Conservation (phyloP, 2,888 invertebrate species). For the Halocaridina rubra region DNA sequence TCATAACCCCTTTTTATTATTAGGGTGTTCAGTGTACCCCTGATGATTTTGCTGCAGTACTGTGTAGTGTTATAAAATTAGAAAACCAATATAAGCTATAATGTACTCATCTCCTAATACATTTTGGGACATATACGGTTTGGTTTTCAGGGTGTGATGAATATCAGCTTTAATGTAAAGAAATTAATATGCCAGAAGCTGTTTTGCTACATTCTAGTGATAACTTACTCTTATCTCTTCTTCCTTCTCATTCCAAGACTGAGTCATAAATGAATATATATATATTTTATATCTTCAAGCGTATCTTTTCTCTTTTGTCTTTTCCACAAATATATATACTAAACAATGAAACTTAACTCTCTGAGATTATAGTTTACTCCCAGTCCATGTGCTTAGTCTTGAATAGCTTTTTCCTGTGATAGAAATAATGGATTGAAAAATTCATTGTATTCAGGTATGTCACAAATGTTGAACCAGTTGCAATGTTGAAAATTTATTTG, state of each 20-base stretch:
- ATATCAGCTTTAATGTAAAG: not conserved
- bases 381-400: not conserved
- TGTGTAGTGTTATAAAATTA: too few relatives aligned
- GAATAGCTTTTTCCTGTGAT: not conserved
- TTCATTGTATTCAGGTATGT: not conserved
- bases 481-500: too few relatives aligned
- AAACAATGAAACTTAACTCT: not conserved
- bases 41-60: too few relatives aligned
- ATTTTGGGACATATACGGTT: too few relatives aligned
- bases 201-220: not conserved
- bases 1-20: too few relatives aligned
- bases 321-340: not conserved
- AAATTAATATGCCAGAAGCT: not conserved
- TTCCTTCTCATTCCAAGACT: too few relatives aligned
- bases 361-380: not conserved
- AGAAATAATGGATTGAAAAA: not conserved
- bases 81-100: too few relatives aligned
- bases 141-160: not conserved
- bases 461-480: too few relatives aligned
- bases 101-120: too few relatives aligned
- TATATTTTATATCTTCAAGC: not conserved
- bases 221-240: too few relatives aligned
- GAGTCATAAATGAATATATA: too few relatives aligned
- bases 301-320: not conserved
- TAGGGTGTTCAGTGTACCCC: too few relatives aligned